These are phyloP conservation scores for Drosophila demipolita DNA, from an alignment of 2,888 invertebrate genomes.

Conservation along the genomic window DNA sequence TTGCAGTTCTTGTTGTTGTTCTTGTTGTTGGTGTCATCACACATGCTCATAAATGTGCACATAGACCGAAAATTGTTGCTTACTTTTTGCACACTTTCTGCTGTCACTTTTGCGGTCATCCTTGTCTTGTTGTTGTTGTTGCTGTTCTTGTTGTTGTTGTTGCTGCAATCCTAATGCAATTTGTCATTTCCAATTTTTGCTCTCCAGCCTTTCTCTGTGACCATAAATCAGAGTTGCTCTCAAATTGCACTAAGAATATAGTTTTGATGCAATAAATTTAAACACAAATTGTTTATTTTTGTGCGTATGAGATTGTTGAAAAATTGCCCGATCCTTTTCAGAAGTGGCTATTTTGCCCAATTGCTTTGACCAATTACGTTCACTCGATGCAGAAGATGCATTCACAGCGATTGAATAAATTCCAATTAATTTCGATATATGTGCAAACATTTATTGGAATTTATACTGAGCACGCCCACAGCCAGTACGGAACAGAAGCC, in stretches of 20 bases:
- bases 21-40: slow-evolving; percentile 44
- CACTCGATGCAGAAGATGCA: slow-evolving; percentile 24
- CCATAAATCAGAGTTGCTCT: slow-evolving; percentile 66
- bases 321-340: slow-evolving; percentile 11
- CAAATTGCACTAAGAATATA: slow-evolving; percentile 34
- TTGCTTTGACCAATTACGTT: slow-evolving; percentile 27
- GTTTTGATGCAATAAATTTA: slow-evolving; percentile 42
- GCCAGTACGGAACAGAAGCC: no score
- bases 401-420: slow-evolving; percentile 34
- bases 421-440: slow-evolving; percentile 62
- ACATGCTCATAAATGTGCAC: slow-evolving; percentile 51
- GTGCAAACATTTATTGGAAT: slow-evolving; percentile 61
- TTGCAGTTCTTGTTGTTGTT: slow-evolving; percentile 14
- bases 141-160: slow-evolving; percentile 21
- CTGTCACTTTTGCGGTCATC: slow-evolving; percentile 73
- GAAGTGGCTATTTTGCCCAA: slow-evolving; percentile 41
- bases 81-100: slow-evolving; percentile 67
- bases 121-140: slow-evolving; percentile 27
- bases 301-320: slow-evolving; percentile 7
- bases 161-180: slow-evolving; percentile 65
- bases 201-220: slow-evolving; percentile 44
- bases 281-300: slow-evolving; percentile 37
- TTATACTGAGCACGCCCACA: slow-evolving; percentile 45
- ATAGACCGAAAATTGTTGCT: slow-evolving; percentile 58
- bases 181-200: slow-evolving; percentile 75